Evolutionary conservation across 1,140 invertebrate species (phyloP).

Genomic region (Drosophila mauritiana): DNA sequence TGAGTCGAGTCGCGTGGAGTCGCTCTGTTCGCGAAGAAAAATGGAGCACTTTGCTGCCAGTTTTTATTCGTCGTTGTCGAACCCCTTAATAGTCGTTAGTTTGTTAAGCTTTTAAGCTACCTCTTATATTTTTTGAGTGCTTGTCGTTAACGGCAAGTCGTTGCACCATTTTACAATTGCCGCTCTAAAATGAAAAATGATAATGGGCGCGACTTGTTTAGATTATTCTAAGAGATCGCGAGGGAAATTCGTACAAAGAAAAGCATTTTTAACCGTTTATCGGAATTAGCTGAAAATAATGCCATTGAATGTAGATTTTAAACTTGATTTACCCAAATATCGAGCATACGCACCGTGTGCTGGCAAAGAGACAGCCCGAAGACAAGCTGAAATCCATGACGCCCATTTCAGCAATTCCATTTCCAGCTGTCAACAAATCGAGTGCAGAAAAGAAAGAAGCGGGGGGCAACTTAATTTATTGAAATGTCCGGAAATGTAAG

Average conservation of each 20-base stretch:
- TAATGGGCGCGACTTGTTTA: neutral
- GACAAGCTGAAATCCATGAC: slow-evolving; percentile 5
- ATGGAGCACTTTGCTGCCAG: slow-evolving; percentile 48
- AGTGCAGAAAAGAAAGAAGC: slow-evolving; percentile 1
- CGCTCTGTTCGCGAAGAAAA: slow-evolving; percentile 12
- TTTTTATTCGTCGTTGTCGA: slow-evolving; percentile 12
- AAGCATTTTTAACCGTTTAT: too few species aligned
- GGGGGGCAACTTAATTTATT: slow-evolving; percentile 56
- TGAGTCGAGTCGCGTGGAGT: neutral
- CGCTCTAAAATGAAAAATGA: too few species aligned
- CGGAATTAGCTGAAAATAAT: too few species aligned
- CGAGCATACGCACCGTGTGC: slow-evolving; percentile 19
- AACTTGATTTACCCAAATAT: slow-evolving; percentile 8
- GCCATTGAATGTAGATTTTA: neutral
- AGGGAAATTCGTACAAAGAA: too few species aligned
- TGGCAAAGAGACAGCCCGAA: neutral
- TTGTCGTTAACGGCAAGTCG: neutral
- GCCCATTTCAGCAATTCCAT: slow-evolving; percentile 20
- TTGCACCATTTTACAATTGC: slow-evolving; percentile 1
- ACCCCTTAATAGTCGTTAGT: slow-evolving; percentile 16
- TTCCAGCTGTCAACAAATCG: slow-evolving; percentile 60
- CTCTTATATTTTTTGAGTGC: neutral
- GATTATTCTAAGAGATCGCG: too few species aligned
- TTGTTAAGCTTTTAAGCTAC: slow-evolving; percentile 28
- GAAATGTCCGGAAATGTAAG: slow-evolving; percentile 57